Evolutionary conservation across 30 jellyfish, hydroid and myxozoan species (phyloP).

Genomic region (Phacellophora camtschatica): DNA sequence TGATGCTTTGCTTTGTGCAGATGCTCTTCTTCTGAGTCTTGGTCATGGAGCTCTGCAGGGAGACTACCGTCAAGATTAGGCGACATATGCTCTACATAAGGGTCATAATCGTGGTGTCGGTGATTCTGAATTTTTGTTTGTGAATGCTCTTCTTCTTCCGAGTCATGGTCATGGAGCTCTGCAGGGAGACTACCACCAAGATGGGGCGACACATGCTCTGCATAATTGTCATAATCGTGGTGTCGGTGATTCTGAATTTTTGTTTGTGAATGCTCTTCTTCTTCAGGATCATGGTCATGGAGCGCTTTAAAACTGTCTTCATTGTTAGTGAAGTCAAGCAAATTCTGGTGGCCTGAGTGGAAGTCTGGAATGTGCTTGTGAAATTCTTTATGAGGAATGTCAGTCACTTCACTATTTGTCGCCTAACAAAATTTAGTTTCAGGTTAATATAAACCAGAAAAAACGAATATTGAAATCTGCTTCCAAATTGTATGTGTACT

Average conservation of each 20-base stretch:
- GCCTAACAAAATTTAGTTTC: too few relatives aligned
- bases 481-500: too few relatives aligned
- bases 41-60: not conserved
- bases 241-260: not conserved
- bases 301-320: not conserved
- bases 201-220: not conserved
- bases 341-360: not conserved
- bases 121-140: not conserved
- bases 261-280: not conserved
- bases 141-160: not conserved
- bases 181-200: not conserved
- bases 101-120: not conserved
- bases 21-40: not conserved
- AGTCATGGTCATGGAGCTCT: not conserved
- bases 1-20: conserved; percentile 4
- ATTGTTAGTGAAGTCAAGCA: not conserved
- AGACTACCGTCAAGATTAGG: not conserved
- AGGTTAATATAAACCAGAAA: too few relatives aligned
- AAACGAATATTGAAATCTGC: too few relatives aligned
- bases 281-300: not conserved
- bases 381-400: not conserved
- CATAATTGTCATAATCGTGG: not conserved
- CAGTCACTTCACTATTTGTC: conserved; percentile 9
- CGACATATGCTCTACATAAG: too few relatives aligned
- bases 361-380: conserved; percentile 2